Evolutionary conservation across 2,113 vertebrate genomes (phyloP), one percentile per base, ranked within the genome.

Genomic region (Terrapene triunguis): DNA sequence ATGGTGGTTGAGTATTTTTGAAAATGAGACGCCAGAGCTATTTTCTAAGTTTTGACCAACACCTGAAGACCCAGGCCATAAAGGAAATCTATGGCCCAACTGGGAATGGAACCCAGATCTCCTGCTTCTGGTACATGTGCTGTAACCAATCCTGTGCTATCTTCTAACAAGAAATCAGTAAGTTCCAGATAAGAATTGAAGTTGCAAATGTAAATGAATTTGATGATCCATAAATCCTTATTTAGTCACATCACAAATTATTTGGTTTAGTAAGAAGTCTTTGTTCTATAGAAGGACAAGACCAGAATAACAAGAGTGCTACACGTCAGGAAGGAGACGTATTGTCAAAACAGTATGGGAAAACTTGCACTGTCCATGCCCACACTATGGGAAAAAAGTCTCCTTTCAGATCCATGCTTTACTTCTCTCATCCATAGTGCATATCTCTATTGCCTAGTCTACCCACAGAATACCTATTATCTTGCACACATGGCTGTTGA

Each of bases 251-350:
- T n/a, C 44, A 54, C 0, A 0, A 10, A 78, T 48, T 8, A 32
- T 38, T 84, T 90, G 25, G 11, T 25, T 22, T 27, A 76, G 53
- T 50, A 81, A 90, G 84, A 82, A 89, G 42, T 65, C 29, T 80
- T 44, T 25, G 3, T 19, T 82, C 57, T 92, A 59, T 80, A 65
- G 89, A 88, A 89, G 47, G 54, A n/a, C 94, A 53, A 72, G 84
- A 81, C 16, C 16, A 0, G 35, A 89, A 51, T 51, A 82, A n/a
- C 83, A 87, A 29, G 48, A 81, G 10, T n/a, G 54, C 2, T 32
- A 5, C 1, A 5, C 0, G 47, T 0, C 57, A 22, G 89, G n/a
- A 65, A 47, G 13, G 25, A 11, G 35, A 65, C 72, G n/a, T 14
- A 11, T 50, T 89, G 44, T n/a, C 19, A 82, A 50, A 48, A 27